Evolutionary conservation across 2,797 vertebrate species (phyloP).

Genomic region (Sparidentex hasta): DNA sequence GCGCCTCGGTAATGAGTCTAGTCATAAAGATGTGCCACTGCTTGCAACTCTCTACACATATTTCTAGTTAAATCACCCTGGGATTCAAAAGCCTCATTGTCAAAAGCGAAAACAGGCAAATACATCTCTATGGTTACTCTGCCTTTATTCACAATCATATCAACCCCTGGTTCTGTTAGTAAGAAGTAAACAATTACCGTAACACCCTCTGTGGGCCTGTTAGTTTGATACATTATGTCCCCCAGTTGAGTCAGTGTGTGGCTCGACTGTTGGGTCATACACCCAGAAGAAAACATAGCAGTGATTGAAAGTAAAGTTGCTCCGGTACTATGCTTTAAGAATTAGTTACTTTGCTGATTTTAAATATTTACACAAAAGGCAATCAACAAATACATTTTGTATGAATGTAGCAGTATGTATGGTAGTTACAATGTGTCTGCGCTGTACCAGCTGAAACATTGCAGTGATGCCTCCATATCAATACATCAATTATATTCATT

Average conservation of each 20-base stretch:
- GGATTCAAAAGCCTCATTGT: slow-evolving; percentile 61
- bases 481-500: not conserved
- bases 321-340: too few species aligned
- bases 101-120: slow-evolving; percentile 40
- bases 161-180: slow-evolving; percentile 3
- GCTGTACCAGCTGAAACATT: not conserved
- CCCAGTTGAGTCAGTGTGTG: not conserved
- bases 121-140: slow-evolving; percentile 59
- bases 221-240: not conserved
- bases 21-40: slow-evolving; percentile 70
- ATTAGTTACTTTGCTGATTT: not conserved
- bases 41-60: slow-evolving; percentile 59
- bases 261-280: too few species aligned
- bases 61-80: slow-evolving; percentile 54
- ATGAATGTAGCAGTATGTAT: not conserved
- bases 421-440: not conserved
- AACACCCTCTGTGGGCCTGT: slow-evolving; percentile 16
- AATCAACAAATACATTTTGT: not conserved
- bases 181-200: slow-evolving; percentile 38
- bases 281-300: too few species aligned
- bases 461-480: not conserved
- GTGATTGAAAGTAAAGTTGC: too few species aligned
- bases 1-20: slow-evolving; percentile 78
- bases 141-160: slow-evolving; percentile 33
- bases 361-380: not conserved